Evolutionary conservation across 2,797 vertebrate species (phyloP).

Genomic region (Antrozous pallidus): DNA sequence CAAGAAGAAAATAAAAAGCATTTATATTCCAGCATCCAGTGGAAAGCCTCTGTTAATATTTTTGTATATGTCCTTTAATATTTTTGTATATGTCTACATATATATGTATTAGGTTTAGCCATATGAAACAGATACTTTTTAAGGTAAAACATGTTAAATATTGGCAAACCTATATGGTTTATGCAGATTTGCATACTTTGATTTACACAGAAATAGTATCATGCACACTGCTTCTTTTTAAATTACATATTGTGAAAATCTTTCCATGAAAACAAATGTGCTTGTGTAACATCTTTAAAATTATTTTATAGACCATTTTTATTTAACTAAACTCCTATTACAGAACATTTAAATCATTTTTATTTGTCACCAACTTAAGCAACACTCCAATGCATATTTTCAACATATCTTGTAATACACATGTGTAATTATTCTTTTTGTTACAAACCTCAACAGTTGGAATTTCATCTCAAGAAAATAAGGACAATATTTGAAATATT

Average conservation of each 20-base stretch:
- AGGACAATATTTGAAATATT: background rate
- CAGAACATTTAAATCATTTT: background rate
- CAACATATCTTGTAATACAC: background rate
- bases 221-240: background rate
- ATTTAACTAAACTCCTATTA: background rate
- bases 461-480: background rate
- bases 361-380: constrained; percentile 1
- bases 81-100: background rate
- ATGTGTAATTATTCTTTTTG: constrained; percentile 16
- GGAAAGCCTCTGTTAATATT: background rate
- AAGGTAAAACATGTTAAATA: constrained; percentile 4
- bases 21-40: background rate
- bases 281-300: background rate
- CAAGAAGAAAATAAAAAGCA: background rate
- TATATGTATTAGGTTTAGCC: background rate
- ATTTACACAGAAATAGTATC: background rate
- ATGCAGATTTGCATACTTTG: background rate
- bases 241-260: background rate
- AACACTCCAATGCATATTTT: background rate
- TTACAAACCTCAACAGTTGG: constrained; percentile 12
- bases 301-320: background rate
- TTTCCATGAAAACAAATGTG: background rate
- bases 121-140: constrained; percentile 12
- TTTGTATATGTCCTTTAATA: constrained; percentile 34
- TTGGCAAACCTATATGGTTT: background rate